These are phyloP conservation scores for Nothobranchius furzeri DNA, from an alignment of 2,113 vertebrate species.

Conservation along the genomic window DNA sequence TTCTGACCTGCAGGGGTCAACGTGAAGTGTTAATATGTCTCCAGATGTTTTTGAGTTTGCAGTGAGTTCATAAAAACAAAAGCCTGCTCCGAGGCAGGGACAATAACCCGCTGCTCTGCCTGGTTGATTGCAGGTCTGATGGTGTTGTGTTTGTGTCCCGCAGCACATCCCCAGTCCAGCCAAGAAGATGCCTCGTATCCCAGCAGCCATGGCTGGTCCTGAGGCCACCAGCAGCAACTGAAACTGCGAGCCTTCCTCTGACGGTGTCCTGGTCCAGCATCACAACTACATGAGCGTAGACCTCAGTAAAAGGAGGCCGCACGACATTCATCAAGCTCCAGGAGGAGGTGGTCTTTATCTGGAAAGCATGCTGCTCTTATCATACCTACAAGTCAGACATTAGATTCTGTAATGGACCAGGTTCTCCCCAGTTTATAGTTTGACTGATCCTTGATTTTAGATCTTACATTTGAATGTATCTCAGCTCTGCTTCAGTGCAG, in stretches of 20 bases:
- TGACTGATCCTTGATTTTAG: conserved; percentile 11
- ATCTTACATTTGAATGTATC: conserved; percentile 21
- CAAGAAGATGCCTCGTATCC: conserved; percentile 97
- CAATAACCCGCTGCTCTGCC: no score
- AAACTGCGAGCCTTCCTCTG: conserved; percentile 77
- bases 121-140: neutral
- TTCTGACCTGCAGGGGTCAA: no score
- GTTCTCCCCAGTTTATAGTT: neutral
- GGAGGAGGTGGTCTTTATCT: no score
- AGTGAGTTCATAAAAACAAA: no score
- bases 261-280: conserved; percentile 57
- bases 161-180: conserved; percentile 94
- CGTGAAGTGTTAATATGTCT: no score
- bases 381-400: no score
- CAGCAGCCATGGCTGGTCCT: conserved; percentile 74
- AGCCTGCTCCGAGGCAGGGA: no score
- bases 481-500: conserved; percentile 10
- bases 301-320: neutral
- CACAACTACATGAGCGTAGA: neutral
- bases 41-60: no score
- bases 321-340: no score
- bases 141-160: conserved; percentile 34
- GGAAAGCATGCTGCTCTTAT: no score
- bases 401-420: no score
- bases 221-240: conserved; percentile 85